These are phyloP conservation scores for Moxostoma hubbsi DNA, from an alignment of 2,797 vertebrate genomes.

Conservation along the genomic window DNA sequence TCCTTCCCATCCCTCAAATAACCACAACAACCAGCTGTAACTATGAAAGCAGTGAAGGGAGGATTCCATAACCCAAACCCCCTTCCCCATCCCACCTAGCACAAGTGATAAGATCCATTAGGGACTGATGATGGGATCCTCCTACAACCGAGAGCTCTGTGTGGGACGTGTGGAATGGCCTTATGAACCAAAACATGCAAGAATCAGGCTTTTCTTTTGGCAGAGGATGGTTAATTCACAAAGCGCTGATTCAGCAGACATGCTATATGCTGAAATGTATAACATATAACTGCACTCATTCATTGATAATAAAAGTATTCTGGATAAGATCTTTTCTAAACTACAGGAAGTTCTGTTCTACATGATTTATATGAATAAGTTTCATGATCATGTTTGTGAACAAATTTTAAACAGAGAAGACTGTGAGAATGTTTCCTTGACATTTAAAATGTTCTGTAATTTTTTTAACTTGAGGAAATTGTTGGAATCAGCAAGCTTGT, in stretches of 20 bases:
- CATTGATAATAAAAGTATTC: constrained; percentile 29
- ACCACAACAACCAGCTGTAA: constrained; percentile 46
- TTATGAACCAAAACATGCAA: constrained; percentile 54
- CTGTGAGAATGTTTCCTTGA: constrained; percentile 9
- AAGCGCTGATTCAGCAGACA: constrained; percentile 33
- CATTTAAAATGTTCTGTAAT: constrained; percentile 12
- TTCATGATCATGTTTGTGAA: background rate
- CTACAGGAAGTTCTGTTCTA: constrained; percentile 7
- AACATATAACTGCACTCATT: constrained; percentile 10
- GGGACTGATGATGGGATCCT: constrained; percentile 57
- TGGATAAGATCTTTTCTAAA: constrained; percentile 6
- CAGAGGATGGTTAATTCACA: constrained; percentile 2
- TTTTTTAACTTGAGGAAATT: background rate
- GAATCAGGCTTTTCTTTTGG: constrained; percentile 43
- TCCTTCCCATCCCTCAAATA: constrained; percentile 5
- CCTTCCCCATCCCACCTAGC: background rate
- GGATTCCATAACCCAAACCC: constrained; percentile 42
- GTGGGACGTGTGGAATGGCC: constrained; percentile 51
- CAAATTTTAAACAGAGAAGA: background rate
- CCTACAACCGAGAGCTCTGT: constrained; percentile 50
- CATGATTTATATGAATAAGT: background rate
- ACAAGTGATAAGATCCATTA: constrained; percentile 58
- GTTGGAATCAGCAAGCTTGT: background rate
- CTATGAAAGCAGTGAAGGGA: constrained; percentile 54
- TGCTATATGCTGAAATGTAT: constrained; percentile 5